phyloP scores from a whole-genome alignment of 1,140 invertebrate genomes.

The Zeugodacus cucurbitae region DNA sequence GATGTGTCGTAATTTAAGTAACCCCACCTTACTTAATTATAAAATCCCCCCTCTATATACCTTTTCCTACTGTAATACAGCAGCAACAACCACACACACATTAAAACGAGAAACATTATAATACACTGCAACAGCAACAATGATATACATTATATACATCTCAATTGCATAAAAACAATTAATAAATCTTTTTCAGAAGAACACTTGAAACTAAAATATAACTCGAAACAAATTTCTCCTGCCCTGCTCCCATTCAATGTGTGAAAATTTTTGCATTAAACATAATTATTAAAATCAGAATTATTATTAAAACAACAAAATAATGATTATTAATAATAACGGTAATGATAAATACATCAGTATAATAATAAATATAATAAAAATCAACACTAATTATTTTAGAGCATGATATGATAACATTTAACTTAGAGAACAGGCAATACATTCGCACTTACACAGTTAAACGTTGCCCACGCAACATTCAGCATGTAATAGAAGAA shows the following conservation, averaged over 20 bases:
- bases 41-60: constrained; percentile 25
- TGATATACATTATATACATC: constrained; percentile 23
- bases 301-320: constrained; percentile 37
- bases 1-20: constrained; percentile 86
- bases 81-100: constrained; percentile 34
- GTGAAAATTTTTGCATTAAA: constrained; percentile 41
- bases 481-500: not conserved
- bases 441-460: constrained; percentile 19
- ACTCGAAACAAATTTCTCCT: constrained; percentile 18
- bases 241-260: constrained; percentile 39
- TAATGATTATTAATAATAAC: constrained; percentile 40
- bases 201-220: not conserved
- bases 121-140: not conserved
- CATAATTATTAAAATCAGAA: constrained; percentile 39
- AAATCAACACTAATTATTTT: constrained; percentile 41
- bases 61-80: constrained; percentile 30
- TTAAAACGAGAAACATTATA: constrained; percentile 31
- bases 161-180: constrained; percentile 32
- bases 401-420: constrained; percentile 24
- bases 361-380: constrained; percentile 35
- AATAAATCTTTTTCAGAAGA: constrained; percentile 43
- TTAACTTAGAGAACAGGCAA: constrained; percentile 20
- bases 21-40: constrained; percentile 49
- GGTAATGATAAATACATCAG: constrained; percentile 42
- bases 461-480: constrained; percentile 1